Base-by-base conservation (phyloP, 2,888 invertebrate genomes). In the Taenaris catops region DNA sequence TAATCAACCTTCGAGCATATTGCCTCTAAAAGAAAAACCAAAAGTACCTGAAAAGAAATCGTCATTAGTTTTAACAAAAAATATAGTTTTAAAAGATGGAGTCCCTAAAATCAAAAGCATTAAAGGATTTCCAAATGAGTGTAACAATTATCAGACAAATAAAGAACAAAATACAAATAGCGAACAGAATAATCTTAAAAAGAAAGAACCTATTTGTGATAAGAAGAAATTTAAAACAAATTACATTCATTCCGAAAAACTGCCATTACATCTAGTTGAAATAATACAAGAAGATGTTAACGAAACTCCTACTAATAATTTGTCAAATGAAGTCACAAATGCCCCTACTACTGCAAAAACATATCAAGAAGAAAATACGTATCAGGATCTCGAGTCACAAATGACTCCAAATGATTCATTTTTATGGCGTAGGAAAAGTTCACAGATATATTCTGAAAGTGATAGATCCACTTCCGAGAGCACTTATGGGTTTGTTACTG, bases 381-480 rank as follows among this genome's bases (percentile, higher is more conserved):
- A 67, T 44, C 60, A 75, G 54, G 74, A 76, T 25, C 52, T 79
- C 5, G 70, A 58, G 48, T 53, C 75, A 8, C 65, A 60, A 6
- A 79, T 90, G 34, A 80, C 88, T 49, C 91, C 92, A 1, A 92
- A 92, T 55, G 88, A 86, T 46, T 92, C 92, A 2, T 92, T 92
- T 64, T 68, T 92, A 18, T 92, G 91, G 89, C 87, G 90, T 36
- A 64, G 84, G 40, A 89, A 84, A 64, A 80, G 76, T 41, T 67
- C 69, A 24, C 79, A 75, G 53, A 68, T 75, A 45, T 81, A 79
- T 51, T 70, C 72, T 1, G 86, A 86, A 26, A 58, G 63, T 21
- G 84, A 81, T 29, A 79, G 66, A 48, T 61, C 68, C 5, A 7
- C 50, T 27, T 64, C 70, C 7, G 84, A 81, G 26, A 72, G 69